Conservation (phyloP, 2,113 vertebrate species). For the Phaethornis superciliosus region DNA sequence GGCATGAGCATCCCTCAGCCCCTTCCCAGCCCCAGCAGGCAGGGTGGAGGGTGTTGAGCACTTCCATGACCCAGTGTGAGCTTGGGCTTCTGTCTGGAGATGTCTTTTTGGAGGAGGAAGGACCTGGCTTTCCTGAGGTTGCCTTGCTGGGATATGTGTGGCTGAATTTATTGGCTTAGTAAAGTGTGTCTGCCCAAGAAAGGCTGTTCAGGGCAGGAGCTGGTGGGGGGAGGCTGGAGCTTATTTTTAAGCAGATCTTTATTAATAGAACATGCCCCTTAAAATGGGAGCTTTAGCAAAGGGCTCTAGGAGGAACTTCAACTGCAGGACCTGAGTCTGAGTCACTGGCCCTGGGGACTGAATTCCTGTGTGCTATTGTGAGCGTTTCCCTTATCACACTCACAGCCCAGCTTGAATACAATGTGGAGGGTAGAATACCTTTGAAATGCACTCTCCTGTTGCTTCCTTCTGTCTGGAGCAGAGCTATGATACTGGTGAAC, state of each 20-base stretch:
- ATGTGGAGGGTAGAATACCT: constrained; percentile 6
- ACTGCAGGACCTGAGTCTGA: not conserved
- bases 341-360: constrained; percentile 45
- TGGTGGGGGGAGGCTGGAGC: not conserved
- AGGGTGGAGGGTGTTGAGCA: accelerated
- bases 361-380: constrained; percentile 51
- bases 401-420: not conserved
- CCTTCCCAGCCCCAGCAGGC: not conserved
- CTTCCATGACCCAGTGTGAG: not conserved
- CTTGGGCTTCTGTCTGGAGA: not conserved
- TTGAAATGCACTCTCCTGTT: not conserved
- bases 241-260: constrained; percentile 23
- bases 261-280: constrained; percentile 39
- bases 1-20: not conserved
- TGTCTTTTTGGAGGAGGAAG: not conserved
- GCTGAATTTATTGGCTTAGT: constrained; percentile 27
- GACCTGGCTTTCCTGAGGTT: not conserved
- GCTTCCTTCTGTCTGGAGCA: not conserved
- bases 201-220: not conserved
- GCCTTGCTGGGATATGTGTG: not conserved
- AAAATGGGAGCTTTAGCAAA: constrained; percentile 2
- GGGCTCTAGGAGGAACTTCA: constrained; percentile 33
- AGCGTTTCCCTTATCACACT: constrained; percentile 14
- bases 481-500: not conserved
- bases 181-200: constrained; percentile 14